Percentiles rank a stretch among this genome's conserved stretches.
Evolutionary conservation across 2,113 vertebrate species (phyloP).

Genomic region (Zosterops pallidus): DNA sequence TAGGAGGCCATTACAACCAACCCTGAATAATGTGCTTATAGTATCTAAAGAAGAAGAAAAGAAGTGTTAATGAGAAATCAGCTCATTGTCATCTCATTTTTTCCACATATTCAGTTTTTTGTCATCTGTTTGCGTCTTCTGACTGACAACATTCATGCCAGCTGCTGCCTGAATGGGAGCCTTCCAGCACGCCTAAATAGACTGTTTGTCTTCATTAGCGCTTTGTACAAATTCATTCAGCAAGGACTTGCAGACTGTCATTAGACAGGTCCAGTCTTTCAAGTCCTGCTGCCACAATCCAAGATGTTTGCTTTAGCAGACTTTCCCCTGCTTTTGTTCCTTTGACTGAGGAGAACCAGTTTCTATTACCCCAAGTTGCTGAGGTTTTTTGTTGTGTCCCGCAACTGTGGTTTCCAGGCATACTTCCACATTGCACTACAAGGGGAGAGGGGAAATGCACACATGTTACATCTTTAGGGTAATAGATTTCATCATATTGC

Average conservation of each 20-base stretch:
- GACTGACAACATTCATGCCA: conserved; percentile 58
- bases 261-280: conserved; percentile 21
- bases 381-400: neutral
- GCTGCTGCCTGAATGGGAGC: conserved; percentile 68
- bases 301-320: neutral
- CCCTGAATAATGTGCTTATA: conserved; percentile 42
- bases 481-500: neutral
- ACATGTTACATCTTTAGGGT: neutral
- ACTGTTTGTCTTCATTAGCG: conserved; percentile 68
- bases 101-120: conserved; percentile 65
- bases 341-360: neutral
- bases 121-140: conserved; percentile 58
- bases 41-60: conserved; percentile 52
- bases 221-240: conserved; percentile 59
- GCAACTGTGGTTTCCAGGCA: neutral
- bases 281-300: neutral
- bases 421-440: neutral
- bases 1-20: neutral
- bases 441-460: neutral
- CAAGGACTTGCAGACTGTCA: neutral
- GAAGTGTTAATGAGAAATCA: conserved; percentile 65
- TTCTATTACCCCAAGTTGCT: neutral
- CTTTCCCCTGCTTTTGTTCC: neutral
- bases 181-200: conserved; percentile 55
- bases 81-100: conserved; percentile 63